Conservation (phyloP, 2,888 invertebrate genomes). For the Pristionchus arcanus region DNA sequence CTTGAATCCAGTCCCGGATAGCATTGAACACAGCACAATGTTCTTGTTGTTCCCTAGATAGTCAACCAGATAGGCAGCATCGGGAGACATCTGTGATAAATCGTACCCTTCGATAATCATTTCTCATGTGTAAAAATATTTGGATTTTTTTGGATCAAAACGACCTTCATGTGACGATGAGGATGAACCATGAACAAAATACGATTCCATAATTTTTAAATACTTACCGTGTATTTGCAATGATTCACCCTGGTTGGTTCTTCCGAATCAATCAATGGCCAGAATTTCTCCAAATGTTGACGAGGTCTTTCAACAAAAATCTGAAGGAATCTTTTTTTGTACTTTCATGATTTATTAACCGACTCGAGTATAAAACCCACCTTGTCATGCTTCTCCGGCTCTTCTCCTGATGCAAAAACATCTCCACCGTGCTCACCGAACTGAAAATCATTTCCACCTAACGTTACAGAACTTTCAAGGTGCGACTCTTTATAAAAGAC, state of each 20-base stretch:
- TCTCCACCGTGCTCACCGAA: constrained; percentile 51
- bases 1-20: constrained; percentile 77
- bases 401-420: constrained; percentile 12
- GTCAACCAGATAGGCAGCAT: constrained; percentile 67
- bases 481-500: background rate
- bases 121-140: no score
- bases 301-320: constrained; percentile 48
- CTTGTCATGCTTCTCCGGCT: constrained; percentile 10
- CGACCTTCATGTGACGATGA: no score
- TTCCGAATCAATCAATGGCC: constrained; percentile 59
- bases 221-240: constrained; percentile 68
- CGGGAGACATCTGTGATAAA: constrained; percentile 62
- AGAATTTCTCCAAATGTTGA: constrained; percentile 60
- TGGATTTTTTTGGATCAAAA: no score
- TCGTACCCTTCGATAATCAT: background rate
- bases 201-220: no score
- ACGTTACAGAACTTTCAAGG: background rate
- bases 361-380: background rate
- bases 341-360: background rate
- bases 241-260: constrained; percentile 60
- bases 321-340: background rate
- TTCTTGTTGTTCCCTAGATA: constrained; percentile 63
- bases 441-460: constrained; percentile 39
- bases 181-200: no score
- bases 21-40: constrained; percentile 73